Evolutionary conservation across 2,888 invertebrate species (phyloP).

Genomic region (Drosophila lacicola): DNA sequence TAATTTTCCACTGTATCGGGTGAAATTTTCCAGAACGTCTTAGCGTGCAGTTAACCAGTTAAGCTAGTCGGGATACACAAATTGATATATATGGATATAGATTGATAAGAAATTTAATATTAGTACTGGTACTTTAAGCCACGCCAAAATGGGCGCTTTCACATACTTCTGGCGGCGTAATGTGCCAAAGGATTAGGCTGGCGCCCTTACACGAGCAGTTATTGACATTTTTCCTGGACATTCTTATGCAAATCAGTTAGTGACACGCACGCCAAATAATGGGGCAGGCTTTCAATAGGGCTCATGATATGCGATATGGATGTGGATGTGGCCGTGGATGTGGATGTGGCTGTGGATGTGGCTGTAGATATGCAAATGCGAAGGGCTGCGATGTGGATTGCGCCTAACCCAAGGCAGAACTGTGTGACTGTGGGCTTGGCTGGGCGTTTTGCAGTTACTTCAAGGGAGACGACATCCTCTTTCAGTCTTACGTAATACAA

Average conservation of each 20-base stretch:
- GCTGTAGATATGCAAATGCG: conserved; percentile 59
- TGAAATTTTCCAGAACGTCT: too few relatives aligned
- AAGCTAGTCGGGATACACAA: too few relatives aligned
- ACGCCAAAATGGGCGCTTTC: neutral
- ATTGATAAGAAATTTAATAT: too few relatives aligned
- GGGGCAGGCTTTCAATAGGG: conserved; percentile 59
- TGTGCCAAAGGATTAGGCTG: conserved; percentile 48
- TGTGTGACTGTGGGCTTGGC: conserved; percentile 60
- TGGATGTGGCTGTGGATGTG: conserved; percentile 7
- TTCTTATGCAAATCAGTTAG: conserved; percentile 72
- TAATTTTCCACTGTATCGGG: too few relatives aligned
- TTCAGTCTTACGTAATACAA: conserved; percentile 60
- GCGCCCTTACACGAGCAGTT: conserved; percentile 40
- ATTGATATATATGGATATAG: too few relatives aligned
- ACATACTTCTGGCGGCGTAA: neutral
- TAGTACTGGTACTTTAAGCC: too few relatives aligned
- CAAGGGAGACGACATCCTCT: conserved; percentile 34
- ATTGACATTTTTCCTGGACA: conserved; percentile 59
- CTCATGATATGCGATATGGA: conserved; percentile 64
- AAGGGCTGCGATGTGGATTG: conserved; percentile 7
- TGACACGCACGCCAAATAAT: conserved; percentile 64
- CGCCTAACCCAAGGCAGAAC: conserved; percentile 46
- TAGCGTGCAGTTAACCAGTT: too few relatives aligned
- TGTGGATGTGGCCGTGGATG: conserved; percentile 6
- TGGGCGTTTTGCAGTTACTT: conserved; percentile 10